Evolutionary conservation across 2,888 invertebrate species (phyloP).

Genomic region (Philereme vetulata): DNA sequence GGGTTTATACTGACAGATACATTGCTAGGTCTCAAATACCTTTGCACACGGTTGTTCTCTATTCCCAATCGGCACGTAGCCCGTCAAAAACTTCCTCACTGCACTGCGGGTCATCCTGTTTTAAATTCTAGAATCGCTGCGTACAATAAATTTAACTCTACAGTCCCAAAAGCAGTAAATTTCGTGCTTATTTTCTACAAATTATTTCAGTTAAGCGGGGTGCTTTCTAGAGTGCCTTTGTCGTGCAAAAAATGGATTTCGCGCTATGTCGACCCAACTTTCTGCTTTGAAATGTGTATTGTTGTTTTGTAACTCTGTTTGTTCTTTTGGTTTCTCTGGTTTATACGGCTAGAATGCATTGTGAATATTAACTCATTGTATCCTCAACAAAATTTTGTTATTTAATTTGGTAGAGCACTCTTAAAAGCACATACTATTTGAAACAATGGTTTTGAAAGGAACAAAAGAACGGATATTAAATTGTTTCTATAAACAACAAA

Average conservation of each 20-base stretch:
- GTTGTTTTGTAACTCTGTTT: slow-evolving; percentile 21
- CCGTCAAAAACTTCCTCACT: slow-evolving; percentile 46
- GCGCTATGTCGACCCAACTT: slow-evolving; percentile 20
- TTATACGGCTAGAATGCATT: slow-evolving; percentile 7
- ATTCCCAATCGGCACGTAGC: slow-evolving; percentile 26
- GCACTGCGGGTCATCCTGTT: slow-evolving; percentile 64
- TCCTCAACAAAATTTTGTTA: too few relatives aligned
- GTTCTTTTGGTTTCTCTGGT: slow-evolving; percentile 19
- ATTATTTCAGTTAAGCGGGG: slow-evolving; percentile 64
- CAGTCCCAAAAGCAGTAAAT: slow-evolving; percentile 64
- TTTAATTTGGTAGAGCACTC: too few relatives aligned
- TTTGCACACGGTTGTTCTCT: slow-evolving; percentile 8
- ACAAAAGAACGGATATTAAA: too few relatives aligned
- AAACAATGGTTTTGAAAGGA: too few relatives aligned
- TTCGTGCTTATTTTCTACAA: slow-evolving; percentile 70
- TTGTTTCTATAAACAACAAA: too few relatives aligned
- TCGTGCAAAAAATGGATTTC: slow-evolving; percentile 31
- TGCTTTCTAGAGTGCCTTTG: slow-evolving; percentile 26
- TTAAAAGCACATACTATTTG: too few relatives aligned
- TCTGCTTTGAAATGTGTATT: slow-evolving; percentile 12
- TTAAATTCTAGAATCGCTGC: slow-evolving; percentile 73
- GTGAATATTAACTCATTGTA: slow-evolving; percentile 12
- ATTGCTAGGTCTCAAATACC: slow-evolving; percentile 8
- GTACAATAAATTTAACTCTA: slow-evolving; percentile 72
- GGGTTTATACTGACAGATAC: slow-evolving; percentile 16